Evolutionary conservation across 2,888 invertebrate genomes (phyloP).

Genomic region (Hyposoter dolosus): DNA sequence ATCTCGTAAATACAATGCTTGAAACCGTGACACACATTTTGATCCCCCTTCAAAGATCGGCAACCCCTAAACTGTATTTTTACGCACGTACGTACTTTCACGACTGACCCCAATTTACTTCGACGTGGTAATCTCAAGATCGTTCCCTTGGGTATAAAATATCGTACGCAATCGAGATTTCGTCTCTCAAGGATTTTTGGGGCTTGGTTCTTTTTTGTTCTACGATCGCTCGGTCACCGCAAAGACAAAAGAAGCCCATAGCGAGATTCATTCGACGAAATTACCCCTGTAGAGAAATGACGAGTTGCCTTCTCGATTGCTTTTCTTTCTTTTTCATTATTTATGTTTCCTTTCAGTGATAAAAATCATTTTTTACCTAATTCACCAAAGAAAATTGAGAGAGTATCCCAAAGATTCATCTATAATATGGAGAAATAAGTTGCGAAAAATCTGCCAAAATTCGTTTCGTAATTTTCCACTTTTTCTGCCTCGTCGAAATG

Average conservation of each 20-base stretch:
- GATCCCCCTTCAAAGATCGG: constrained; percentile 13
- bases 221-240: background rate
- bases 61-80: constrained; percentile 45
- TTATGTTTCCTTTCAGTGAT: background rate
- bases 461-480: background rate
- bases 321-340: background rate
- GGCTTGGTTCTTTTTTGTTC: background rate
- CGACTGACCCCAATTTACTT: constrained; percentile 56
- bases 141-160: constrained; percentile 8
- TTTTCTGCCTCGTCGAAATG: background rate
- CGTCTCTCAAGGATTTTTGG: constrained; percentile 31
- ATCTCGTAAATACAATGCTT: constrained; percentile 42
- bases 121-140: constrained; percentile 35
- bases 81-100: constrained; percentile 32
- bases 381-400: background rate
- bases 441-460: background rate
- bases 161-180: constrained; percentile 34
- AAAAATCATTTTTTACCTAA: background rate
- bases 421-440: background rate
- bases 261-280: constrained; percentile 26
- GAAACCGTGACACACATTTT: constrained; percentile 30
- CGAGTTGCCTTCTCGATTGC: constrained; percentile 1
- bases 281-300: background rate
- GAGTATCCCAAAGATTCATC: background rate
- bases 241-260: background rate